Base-by-base conservation (phyloP, 2,888 invertebrate genomes). In the Erebia ligea region DNA sequence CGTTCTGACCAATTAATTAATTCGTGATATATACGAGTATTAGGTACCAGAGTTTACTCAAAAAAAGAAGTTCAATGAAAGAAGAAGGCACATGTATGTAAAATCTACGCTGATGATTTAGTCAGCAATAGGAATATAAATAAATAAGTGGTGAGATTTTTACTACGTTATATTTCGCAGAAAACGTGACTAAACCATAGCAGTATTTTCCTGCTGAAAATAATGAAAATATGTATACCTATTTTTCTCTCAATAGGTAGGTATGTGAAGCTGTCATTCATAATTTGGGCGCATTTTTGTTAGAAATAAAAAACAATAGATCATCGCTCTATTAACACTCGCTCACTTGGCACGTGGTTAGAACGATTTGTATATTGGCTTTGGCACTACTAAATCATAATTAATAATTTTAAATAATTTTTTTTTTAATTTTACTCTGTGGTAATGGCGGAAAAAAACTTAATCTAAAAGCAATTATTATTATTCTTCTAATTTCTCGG, bases 271-370 rank as follows among this genome's bases (percentile, higher is more conserved):
- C 69, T 72, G 73, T 73, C 72, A 73, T 72, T 73, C 71, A 73
- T 69, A 71, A 68, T 68, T 69, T 67, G 56, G 8, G 17, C 34
- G 58, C 68, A 34, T 67, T 67, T 56, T 45, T 59, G 50, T 72
- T 67, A 69, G 72, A 72, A 74, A 74, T 70, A 67, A 74, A 70
- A 72, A 72, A 68, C 68, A 67, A 72, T 72, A 73, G 67, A 59
- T 70, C 63, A 69, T 76, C 81, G 79, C 80, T 81, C 80, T 83
- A 83, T 88, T 89, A 89, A 91, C 88, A 89, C 86, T 92, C 91
- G 90, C 92, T 90, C 81, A 92, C 86, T 92, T 92, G 92, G 92
- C 92, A 91, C 82, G 77, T 68, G 67, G 52, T 54, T 59, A 64
- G 11, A 66, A 11, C 54, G 54, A 50, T 71, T 71, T 61, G 67